A percentile compares a stretch with the other conserved stretches of the same genome.
These are phyloP conservation scores for Lutraria rhynchaena DNA, from an alignment of 1,140 invertebrate genomes.

Conservation along the genomic window DNA sequence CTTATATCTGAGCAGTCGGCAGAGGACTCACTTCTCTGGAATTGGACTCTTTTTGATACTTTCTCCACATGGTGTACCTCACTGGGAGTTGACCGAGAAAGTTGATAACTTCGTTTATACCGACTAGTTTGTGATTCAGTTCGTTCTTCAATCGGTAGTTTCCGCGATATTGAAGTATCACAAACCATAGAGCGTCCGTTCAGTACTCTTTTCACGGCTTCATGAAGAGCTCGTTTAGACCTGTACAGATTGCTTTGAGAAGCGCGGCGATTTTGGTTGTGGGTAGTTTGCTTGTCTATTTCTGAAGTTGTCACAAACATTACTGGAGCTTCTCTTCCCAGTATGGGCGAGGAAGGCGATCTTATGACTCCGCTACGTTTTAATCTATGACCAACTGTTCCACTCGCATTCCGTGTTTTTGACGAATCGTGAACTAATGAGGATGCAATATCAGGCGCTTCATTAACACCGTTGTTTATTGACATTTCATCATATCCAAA, in stretches of 20 bases:
- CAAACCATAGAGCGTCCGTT: background rate
- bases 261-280: background rate
- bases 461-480: conserved; percentile 51
- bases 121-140: background rate
- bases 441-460: conserved; percentile 13
- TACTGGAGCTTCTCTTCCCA: background rate
- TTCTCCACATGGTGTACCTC: background rate
- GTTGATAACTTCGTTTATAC: conserved; percentile 9
- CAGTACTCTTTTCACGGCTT: conserved; percentile 26
- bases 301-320: background rate
- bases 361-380: background rate
- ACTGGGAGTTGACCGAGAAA: background rate
- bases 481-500: conserved; percentile 10
- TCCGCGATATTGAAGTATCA: background rate
- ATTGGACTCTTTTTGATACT: conserved; percentile 26
- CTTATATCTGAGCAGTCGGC: background rate
- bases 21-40: conserved; percentile 6
- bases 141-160: background rate
- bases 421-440: conserved; percentile 35
- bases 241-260: background rate
- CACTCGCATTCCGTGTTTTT: background rate
- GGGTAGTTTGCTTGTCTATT: background rate
- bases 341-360: conserved; percentile 1
- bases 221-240: conserved; percentile 13
- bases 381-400: background rate